Conservation (phyloP, 2,888 invertebrate genomes). For the Protodeltote pygarga region DNA sequence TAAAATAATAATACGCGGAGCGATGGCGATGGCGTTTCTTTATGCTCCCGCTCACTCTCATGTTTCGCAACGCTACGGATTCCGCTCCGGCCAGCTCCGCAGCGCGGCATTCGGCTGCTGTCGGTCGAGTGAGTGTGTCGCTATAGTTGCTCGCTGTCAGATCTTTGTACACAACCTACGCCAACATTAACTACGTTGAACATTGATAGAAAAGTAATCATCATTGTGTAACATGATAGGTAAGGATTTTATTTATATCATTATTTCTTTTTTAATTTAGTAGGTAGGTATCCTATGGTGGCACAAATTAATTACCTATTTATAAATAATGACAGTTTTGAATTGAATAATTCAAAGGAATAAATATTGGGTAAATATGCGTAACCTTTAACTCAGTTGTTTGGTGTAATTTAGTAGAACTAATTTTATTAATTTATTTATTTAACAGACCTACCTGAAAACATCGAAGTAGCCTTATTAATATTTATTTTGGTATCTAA, state of each 20-base stretch:
- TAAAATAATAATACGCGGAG: neutral
- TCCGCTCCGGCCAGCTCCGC: constrained; percentile 38
- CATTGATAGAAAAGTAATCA: constrained; percentile 66
- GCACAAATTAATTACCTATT: too few species aligned
- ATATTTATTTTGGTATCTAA: too few species aligned
- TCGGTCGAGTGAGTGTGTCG: constrained; percentile 71
- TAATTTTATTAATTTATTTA: too few species aligned
- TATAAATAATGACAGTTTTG: too few species aligned
- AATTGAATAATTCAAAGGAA: too few species aligned
- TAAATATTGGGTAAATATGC: too few species aligned
- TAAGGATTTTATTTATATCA: constrained; percentile 60
- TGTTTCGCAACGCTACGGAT: constrained; percentile 41
- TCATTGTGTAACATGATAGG: constrained; percentile 79
- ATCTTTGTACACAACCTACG: constrained; percentile 80
- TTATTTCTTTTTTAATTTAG: constrained; percentile 15
- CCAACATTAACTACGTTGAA: constrained; percentile 82
- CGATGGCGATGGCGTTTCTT: constrained; percentile 2
- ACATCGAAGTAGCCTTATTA: too few species aligned
- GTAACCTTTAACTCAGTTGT: too few species aligned
- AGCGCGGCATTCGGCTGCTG: constrained; percentile 77
- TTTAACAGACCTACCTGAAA: too few species aligned
- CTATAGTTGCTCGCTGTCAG: constrained; percentile 48
- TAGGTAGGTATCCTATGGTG: too few species aligned
- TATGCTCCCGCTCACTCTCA: constrained; percentile 42
- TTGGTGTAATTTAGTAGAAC: too few species aligned